Conservation (phyloP, 1,140 invertebrate genomes). For the Nasonia vitripennis region DNA sequence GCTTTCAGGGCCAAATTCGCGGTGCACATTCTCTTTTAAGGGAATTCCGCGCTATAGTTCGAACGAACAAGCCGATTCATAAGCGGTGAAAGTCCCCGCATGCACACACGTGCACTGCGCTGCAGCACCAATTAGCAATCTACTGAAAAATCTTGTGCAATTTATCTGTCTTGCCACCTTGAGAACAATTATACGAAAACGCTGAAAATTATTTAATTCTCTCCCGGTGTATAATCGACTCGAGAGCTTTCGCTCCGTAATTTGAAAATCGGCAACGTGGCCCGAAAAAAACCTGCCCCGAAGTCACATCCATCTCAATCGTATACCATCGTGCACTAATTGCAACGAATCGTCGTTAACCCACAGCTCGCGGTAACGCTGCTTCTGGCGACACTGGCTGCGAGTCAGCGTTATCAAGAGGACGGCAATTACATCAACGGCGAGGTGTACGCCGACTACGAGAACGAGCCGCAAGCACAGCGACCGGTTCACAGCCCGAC, state of each 20-base stretch:
- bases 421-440: constrained; percentile 76
- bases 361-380: constrained; percentile 70
- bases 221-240: too few relatives aligned
- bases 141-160: constrained; percentile 1
- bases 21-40: constrained; percentile 41
- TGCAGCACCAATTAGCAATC: background rate
- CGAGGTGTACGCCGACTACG: constrained; percentile 75
- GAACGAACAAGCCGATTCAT: constrained; percentile 18
- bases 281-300: background rate
- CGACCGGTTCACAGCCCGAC: constrained; percentile 75
- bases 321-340: too few relatives aligned
- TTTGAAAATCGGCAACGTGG: background rate
- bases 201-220: too few relatives aligned
- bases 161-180: background rate
- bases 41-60: background rate
- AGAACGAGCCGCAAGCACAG: constrained; percentile 65
- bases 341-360: too few relatives aligned
- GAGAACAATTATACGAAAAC: constrained; percentile 6
- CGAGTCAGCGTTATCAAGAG: constrained; percentile 67
- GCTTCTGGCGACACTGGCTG: constrained; percentile 64
- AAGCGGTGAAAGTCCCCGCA: constrained; percentile 32
- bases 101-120: background rate
- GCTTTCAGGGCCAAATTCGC: constrained; percentile 44
- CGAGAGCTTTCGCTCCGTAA: too few relatives aligned
- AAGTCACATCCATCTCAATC: constrained; percentile 34